Conservation (phyloP, 2,797 vertebrate genomes). For the Paedocypris micromegethes region DNA sequence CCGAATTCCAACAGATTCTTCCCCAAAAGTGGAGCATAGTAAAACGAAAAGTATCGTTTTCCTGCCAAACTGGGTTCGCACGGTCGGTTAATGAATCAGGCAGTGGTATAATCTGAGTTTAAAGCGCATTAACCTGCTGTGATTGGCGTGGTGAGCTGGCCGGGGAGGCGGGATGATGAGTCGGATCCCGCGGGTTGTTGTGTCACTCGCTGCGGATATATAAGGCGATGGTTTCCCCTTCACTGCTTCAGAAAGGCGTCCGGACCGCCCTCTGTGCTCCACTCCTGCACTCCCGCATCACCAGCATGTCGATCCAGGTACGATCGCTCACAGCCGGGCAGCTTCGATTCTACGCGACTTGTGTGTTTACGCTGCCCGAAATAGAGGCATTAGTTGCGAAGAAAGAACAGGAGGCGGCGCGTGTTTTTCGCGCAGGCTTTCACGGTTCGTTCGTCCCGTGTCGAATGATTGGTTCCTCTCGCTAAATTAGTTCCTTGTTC, state of each 20-base stretch:
- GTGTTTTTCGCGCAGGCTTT: background rate
- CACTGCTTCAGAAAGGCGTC: conserved; percentile 39
- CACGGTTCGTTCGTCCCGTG: too few relatives aligned
- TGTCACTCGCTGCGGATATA: conserved; percentile 7
- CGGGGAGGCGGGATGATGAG: background rate
- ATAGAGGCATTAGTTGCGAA: background rate
- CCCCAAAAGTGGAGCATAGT: too few relatives aligned
- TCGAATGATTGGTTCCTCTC: too few relatives aligned
- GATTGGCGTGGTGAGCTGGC: background rate
- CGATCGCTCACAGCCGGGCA: background rate
- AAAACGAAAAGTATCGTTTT: too few relatives aligned
- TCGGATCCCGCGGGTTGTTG: background rate
- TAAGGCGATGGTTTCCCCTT: conserved; percentile 50
- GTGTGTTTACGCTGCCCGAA: background rate
- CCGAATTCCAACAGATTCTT: too few relatives aligned
- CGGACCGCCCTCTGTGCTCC: conserved; percentile 17
- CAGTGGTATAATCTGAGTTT: too few relatives aligned
- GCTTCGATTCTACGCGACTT: background rate
- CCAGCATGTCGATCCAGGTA: conserved; percentile 71
- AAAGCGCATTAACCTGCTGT: too few relatives aligned
- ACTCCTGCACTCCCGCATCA: conserved; percentile 43
- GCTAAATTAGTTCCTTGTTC: too few relatives aligned
- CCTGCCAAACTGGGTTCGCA: too few relatives aligned
- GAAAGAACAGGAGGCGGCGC: background rate
- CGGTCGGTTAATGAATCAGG: too few relatives aligned